A percentile compares a stretch with the other conserved stretches of the same genome.
Evolutionary conservation across 2,113 vertebrate genomes (phyloP).

Genomic region (Phainopepla nitens): DNA sequence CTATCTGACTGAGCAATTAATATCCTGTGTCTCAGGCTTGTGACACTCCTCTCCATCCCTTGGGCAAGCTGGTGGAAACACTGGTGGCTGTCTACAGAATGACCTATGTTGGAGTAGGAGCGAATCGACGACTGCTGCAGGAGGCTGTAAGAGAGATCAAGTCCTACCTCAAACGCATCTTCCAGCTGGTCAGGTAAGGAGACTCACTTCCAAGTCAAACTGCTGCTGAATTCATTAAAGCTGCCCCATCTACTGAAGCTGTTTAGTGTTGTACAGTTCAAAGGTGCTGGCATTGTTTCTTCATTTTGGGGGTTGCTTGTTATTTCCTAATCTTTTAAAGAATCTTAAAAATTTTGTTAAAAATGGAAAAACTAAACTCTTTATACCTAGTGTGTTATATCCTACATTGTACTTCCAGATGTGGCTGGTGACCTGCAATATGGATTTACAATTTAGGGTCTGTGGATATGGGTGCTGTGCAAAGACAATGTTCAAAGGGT

Average conservation of each 20-base stretch:
- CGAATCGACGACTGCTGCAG: conserved; percentile 88
- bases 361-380: not conserved
- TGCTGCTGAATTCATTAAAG: not conserved
- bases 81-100: conserved; percentile 95
- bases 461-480: not conserved
- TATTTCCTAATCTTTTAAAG: not conserved
- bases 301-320: not conserved
- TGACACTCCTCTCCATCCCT: conserved; percentile 91
- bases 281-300: not conserved
- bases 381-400: not conserved
- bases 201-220: not conserved
- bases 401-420: not conserved
- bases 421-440: not conserved
- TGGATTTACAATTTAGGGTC: not conserved
- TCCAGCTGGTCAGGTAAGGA: conserved; percentile 87
- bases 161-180: conserved; percentile 92
- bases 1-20: not conserved
- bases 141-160: conserved; percentile 95
- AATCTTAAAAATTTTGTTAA: not conserved
- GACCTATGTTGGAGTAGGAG: conserved; percentile 97
- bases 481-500: not conserved
- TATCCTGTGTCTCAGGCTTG: conserved; percentile 79
- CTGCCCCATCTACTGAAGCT: not conserved
- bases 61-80: conserved; percentile 89
- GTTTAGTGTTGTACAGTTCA: not conserved